Base-by-base conservation (phyloP, 2,113 vertebrate species). In the Passer montanus region DNA sequence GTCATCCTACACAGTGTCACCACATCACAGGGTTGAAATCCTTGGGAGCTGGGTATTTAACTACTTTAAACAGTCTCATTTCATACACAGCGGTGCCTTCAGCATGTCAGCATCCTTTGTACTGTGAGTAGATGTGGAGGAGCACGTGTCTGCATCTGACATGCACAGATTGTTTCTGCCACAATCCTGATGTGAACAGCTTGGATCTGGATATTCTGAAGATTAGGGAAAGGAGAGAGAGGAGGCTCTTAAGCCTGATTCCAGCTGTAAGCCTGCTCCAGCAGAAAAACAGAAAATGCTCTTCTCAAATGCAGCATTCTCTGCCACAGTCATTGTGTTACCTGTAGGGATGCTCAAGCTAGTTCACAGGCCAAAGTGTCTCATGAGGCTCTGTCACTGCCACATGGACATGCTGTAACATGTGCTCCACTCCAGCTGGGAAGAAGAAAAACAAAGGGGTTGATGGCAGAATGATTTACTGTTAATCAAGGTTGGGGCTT, bases 271-370 rank as follows among this genome's bases (percentile, higher is more conserved):
- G 24, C 41, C 72, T 87, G 44, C 30, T 56, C 18, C 55, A 89
- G 73, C 37, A 93, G 73, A 56, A 11, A 66, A 60, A 15, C 8
- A 56, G 60, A 22, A 86, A 86, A 73, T n/a, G 22, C 31, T 58
- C 17, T 76, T 52, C 44, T 73, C 73, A 41, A 87, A 46, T 28
- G 46, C 50, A n/a, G 12, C 10, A n/a, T 53, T 74, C 47, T 66
- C n/a, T 39, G 6, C 0, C 0, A 19, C 11, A n/a, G 66, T 83
- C n/a, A 35, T 49, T 14, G 15, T 33, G 18, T 17, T 53, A 83
- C 50, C 64, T 70, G 26, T 31, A 74, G n/a, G 43, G 60, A 46
- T n/a, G 23, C 23, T 53, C 0, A 1, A 77, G 41, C n/a, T 49
- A 63, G 9, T 8, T 50, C 56, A 31, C 26, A 63, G 30, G 17